A percentile compares a stretch with the other conserved stretches of the same genome.
These are phyloP conservation scores for Pseudochirops corinnae DNA, from an alignment of 2,797 vertebrate genomes.

Conservation along the genomic window DNA sequence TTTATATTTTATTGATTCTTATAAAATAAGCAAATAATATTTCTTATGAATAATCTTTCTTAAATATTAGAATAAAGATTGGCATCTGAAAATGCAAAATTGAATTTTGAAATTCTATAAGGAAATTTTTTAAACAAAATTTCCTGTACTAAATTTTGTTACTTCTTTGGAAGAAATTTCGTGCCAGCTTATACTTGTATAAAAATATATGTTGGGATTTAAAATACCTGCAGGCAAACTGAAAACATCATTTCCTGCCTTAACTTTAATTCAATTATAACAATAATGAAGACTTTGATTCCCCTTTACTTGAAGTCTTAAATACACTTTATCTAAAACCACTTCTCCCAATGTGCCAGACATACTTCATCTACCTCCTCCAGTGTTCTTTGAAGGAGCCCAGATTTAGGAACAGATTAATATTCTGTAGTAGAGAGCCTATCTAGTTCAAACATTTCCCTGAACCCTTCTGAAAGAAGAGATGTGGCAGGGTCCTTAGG, in stretches of 20 bases:
- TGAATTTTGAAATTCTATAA: not conserved
- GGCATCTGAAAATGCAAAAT: not conserved
- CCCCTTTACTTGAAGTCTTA: constrained; percentile 11
- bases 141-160: constrained; percentile 31
- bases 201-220: constrained; percentile 3
- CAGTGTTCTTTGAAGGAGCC: not conserved
- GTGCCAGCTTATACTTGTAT: not conserved
- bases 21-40: not conserved
- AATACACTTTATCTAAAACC: constrained; percentile 15
- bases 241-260: not conserved
- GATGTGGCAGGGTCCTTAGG: not conserved
- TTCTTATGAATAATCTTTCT: not conserved
- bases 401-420: not conserved
- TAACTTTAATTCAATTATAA: not conserved
- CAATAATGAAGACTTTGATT: constrained; percentile 23
- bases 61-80: not conserved
- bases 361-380: not conserved
- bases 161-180: not conserved
- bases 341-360: not conserved
- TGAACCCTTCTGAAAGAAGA: not conserved
- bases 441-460: not conserved
- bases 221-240: constrained; percentile 34
- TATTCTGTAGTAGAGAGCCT: not conserved
- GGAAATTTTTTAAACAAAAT: constrained; percentile 22
- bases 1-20: constrained; percentile 8